Evolutionary conservation across 2,888 invertebrate genomes (phyloP).

Genomic region (Phytoseiulus persimilis): DNA sequence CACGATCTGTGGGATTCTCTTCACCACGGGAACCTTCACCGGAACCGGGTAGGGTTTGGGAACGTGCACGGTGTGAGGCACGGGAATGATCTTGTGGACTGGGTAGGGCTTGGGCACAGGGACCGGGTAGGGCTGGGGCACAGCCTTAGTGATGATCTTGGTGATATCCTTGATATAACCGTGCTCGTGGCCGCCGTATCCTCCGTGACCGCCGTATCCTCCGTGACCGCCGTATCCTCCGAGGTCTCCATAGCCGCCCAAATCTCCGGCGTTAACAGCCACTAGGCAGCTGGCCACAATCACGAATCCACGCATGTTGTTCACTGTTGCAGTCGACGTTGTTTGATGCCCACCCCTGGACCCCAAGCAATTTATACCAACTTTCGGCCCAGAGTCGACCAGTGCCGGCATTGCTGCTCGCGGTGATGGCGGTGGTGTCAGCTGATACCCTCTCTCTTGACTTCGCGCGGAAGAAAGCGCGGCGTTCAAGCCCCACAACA

Average conservation of each 20-base stretch:
- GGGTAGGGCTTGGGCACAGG: constrained; percentile 36
- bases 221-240: constrained; percentile 24
- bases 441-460: neutral
- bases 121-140: constrained; percentile 29
- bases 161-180: constrained; percentile 37
- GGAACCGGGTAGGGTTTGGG: constrained; percentile 33
- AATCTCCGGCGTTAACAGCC: constrained; percentile 26
- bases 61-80: constrained; percentile 33
- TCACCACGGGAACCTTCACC: constrained; percentile 24
- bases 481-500: neutral
- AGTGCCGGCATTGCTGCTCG: neutral
- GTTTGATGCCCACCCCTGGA: neutral
- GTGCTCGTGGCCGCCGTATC: constrained; percentile 6
- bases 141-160: constrained; percentile 37
- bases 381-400: neutral
- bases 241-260: constrained; percentile 1
- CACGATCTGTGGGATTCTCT: constrained; percentile 34
- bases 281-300: constrained; percentile 29
- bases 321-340: neutral
- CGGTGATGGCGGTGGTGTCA: neutral
- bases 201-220: constrained; percentile 16
- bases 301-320: constrained; percentile 35
- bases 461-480: neutral
- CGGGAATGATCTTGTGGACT: constrained; percentile 30
- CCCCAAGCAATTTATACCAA: neutral